Conservation (phyloP, 2,797 vertebrate genomes). For the Amblyopsis hoosieri region DNA sequence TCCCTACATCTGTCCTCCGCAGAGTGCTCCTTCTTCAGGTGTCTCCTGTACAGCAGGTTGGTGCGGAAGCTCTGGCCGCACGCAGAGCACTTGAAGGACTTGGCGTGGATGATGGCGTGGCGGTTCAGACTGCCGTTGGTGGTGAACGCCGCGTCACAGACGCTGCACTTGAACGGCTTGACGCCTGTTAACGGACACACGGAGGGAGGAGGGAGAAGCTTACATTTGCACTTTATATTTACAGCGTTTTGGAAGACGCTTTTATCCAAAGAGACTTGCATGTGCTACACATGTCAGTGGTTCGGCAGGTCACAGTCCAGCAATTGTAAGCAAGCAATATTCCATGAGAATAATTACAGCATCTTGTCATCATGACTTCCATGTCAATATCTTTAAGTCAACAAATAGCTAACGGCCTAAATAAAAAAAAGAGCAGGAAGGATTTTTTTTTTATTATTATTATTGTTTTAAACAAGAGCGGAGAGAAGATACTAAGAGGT, state of each 20-base stretch:
- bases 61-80: conserved; percentile 94
- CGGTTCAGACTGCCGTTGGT: conserved; percentile 97
- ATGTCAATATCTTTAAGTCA: no score
- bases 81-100: conserved; percentile 92
- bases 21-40: conserved; percentile 90
- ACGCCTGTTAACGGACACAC: conserved; percentile 77
- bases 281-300: no score
- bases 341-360: no score
- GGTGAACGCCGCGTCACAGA: conserved; percentile 92
- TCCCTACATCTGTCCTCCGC: conserved; percentile 77
- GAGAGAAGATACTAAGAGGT: no score
- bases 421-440: no score
- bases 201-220: background rate
- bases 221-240: background rate
- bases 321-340: no score
- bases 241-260: background rate
- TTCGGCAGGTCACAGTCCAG: no score
- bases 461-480: no score
- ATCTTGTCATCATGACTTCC: no score
- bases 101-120: conserved; percentile 93
- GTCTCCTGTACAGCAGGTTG: conserved; percentile 89
- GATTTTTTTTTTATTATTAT: no score
- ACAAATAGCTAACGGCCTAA: no score
- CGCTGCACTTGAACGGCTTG: conserved; percentile 92
- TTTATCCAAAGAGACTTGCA: no score